Conservation (phyloP, 2,113 vertebrate species). For the Pandion haliaetus region DNA sequence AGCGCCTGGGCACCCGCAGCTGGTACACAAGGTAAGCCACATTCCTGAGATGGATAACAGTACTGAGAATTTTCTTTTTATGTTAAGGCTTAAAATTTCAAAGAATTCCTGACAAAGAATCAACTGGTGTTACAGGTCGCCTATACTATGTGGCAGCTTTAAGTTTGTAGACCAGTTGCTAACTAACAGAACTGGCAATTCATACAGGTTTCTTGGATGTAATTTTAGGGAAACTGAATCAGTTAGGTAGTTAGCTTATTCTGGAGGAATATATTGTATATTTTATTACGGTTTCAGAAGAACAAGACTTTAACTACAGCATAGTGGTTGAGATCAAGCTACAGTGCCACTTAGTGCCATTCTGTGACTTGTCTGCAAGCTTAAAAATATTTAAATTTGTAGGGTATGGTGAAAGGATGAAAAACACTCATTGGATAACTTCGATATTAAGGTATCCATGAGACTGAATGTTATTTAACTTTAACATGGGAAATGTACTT, state of each 20-base stretch:
- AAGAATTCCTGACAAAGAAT: neutral
- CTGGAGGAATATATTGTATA: neutral
- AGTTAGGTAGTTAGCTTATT: neutral
- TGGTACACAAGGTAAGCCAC: fast-evolving
- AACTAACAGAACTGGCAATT: neutral
- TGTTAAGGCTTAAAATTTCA: neutral
- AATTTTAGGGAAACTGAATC: neutral
- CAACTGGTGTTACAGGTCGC: neutral
- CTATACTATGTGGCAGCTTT: neutral
- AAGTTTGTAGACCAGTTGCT: neutral
- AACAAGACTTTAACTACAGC: neutral
- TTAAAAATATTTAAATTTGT: neutral
- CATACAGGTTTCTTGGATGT: neutral
- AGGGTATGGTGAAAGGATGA: neutral
- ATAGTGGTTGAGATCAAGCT: neutral
- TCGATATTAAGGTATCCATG: neutral
- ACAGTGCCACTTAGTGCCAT: neutral
- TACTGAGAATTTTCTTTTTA: neutral
- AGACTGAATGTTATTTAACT: neutral
- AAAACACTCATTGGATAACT: neutral
- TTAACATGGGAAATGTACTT: neutral
- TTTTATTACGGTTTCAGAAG: neutral
- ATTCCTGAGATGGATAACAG: neutral
- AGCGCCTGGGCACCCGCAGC: fast-evolving
- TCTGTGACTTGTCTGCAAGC: neutral